Evolutionary conservation across 2,888 invertebrate genomes (phyloP).

Genomic region (Oligia fasciuncula): DNA sequence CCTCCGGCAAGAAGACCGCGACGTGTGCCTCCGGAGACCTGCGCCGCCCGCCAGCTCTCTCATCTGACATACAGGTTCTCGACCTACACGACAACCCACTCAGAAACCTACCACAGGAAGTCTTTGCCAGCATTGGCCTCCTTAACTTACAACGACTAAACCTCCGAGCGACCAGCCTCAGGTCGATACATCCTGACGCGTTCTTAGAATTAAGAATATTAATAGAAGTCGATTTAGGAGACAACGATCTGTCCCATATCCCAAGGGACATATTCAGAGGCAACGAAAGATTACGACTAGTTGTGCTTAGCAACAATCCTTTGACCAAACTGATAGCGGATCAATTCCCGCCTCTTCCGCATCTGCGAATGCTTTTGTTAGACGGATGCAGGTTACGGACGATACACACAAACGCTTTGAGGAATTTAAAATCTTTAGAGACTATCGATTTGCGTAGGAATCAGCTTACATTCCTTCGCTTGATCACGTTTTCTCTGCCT

Average conservation of each 20-base stretch:
- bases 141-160: constrained; percentile 96
- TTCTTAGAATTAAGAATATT: constrained; percentile 96
- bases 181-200: constrained; percentile 95
- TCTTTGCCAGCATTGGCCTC: constrained; percentile 94
- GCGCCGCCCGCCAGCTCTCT: constrained; percentile 92
- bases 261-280: constrained; percentile 95
- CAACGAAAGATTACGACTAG: constrained; percentile 94
- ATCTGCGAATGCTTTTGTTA: constrained; percentile 94
- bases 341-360: constrained; percentile 95
- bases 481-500: constrained; percentile 91
- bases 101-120: constrained; percentile 93
- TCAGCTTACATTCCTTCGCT: constrained; percentile 91
- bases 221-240: constrained; percentile 96
- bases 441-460: constrained; percentile 95
- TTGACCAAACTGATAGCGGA: constrained; percentile 92
- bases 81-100: constrained; percentile 95
- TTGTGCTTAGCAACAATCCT: constrained; percentile 95
- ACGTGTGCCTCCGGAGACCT: constrained; percentile 95
- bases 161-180: constrained; percentile 93
- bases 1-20: constrained; percentile 97
- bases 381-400: constrained; percentile 94
- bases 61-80: constrained; percentile 91
- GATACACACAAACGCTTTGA: constrained; percentile 94
- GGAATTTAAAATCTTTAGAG: constrained; percentile 93
- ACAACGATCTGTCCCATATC: constrained; percentile 93